Conservation (phyloP, 2,888 invertebrate genomes). For the Orgyia antiqua region DNA sequence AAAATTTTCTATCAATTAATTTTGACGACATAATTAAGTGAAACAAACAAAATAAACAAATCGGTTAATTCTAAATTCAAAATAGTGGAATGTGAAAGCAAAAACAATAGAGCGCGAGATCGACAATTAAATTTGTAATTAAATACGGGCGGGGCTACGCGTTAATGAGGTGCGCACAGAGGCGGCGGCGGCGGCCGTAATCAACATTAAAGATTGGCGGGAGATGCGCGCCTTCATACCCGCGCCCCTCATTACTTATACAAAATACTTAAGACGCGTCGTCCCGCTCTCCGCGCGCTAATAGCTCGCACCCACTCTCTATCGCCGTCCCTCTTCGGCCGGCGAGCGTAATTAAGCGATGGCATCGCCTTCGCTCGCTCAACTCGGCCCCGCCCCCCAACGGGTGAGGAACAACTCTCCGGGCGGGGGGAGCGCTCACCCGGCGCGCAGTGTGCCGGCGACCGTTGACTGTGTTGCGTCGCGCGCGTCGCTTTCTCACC, state of each 20-base stretch:
- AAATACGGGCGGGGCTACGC: slow-evolving; percentile 72
- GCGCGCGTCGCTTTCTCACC: slow-evolving; percentile 49
- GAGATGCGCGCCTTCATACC: slow-evolving; percentile 70
- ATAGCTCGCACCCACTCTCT: slow-evolving; percentile 80
- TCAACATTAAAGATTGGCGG: slow-evolving; percentile 79
- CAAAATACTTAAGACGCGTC: slow-evolving; percentile 79
- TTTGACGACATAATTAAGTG: slow-evolving; percentile 38
- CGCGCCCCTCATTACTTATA: slow-evolving; percentile 79
- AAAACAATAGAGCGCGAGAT: slow-evolving; percentile 45
- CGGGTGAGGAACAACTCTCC: slow-evolving; percentile 40
- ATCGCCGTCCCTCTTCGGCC: slow-evolving; percentile 73
- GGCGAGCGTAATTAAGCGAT: slow-evolving; percentile 74
- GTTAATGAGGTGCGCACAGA: slow-evolving; percentile 73
- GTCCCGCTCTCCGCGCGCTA: slow-evolving; percentile 82
- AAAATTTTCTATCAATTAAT: slow-evolving; percentile 40
- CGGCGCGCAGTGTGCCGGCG: slow-evolving; percentile 75
- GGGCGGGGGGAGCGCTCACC: slow-evolving; percentile 43
- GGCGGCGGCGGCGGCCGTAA: slow-evolving; percentile 73
- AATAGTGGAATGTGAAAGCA: slow-evolving; percentile 37
- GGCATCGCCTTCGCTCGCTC: slow-evolving; percentile 73
- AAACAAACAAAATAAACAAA: slow-evolving; percentile 22
- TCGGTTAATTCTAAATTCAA: slow-evolving; percentile 32
- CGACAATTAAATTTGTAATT: slow-evolving; percentile 70
- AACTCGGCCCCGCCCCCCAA: slow-evolving; percentile 55
- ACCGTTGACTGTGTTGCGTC: slow-evolving; percentile 68